Evolutionary conservation across 2,797 vertebrate species (phyloP), one percentile per base, ranked within the genome.

Genomic region (Peromyscus eremicus): DNA sequence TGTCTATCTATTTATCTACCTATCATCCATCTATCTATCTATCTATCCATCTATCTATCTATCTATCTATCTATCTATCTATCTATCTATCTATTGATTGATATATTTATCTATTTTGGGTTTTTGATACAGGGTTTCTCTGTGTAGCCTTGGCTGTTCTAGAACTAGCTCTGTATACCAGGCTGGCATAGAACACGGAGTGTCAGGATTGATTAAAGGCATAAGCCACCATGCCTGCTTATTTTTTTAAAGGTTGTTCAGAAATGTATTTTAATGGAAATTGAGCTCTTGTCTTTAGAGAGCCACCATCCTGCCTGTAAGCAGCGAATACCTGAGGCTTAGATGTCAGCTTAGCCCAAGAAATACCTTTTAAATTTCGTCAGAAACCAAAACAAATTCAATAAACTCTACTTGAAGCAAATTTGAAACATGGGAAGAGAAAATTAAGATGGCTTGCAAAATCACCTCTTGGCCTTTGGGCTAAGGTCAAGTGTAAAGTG

Each of bases 301-400:
- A 70, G 37, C 9, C 19, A 70, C 7, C 0, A 37, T 5, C 32
- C 57, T 62, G 2, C 5, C 25, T 71, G 2, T 49, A 64, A 91
- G 9, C 71, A 83, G 40, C 8, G 29, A 29, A 76, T 73, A 16
- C 1, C 37, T 92, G 60, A 34, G 34, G 46, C 34, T 60, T 89
- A 94, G 71, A 91, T 34, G 49, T 79, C 62, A 96, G 37, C 27
- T 19, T 62, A 75, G 60, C 34, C 92, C 77, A 91, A 77, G 77
- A 95, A 97, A 96, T 87, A 92, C 85, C 95, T 94, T 92, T 60
- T 89, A 62, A 29, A 57, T 94, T 97, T 92, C 92, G 57, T 92
- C 96, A 93, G 92, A 97, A 97, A 86, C 95, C 82, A 68, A 89
- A 94, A 83, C 81, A 97, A 92, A 80, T 87, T 86, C 97, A 97